Conservation (phyloP, 1,140 invertebrate genomes). For the Melitaea cinxia region DNA sequence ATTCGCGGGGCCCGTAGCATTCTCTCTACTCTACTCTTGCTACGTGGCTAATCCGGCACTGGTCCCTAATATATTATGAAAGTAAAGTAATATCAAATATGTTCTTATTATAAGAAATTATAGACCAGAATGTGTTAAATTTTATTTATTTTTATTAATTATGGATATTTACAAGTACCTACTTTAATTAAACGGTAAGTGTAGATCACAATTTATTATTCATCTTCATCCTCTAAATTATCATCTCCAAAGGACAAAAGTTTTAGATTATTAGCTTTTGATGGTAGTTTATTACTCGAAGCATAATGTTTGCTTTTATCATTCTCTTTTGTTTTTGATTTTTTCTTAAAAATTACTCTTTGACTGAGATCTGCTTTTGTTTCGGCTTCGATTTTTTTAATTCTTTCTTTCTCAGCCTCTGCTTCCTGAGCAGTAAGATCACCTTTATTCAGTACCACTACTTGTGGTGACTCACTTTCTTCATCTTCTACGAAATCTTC, state of each 20-base stretch:
- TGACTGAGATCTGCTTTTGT: constrained; percentile 67
- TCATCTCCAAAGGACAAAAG: constrained; percentile 68
- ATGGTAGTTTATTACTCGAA: constrained; percentile 24
- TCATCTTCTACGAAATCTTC: constrained; percentile 82
- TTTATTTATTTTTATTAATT: too few relatives aligned
- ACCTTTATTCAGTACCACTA: constrained; percentile 90
- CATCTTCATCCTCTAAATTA: constrained; percentile 44
- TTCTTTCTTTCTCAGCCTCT: constrained; percentile 65
- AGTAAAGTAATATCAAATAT: too few relatives aligned
- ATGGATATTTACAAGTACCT: too few relatives aligned
- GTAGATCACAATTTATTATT: not conserved
- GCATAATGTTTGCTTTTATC: constrained; percentile 32
- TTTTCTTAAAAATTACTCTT: constrained; percentile 66
- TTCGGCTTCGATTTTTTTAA: constrained; percentile 60
- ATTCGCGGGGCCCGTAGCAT: too few relatives aligned
- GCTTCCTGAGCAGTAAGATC: constrained; percentile 92
- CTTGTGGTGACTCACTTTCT: constrained; percentile 89
- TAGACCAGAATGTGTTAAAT: too few relatives aligned
- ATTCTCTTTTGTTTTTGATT: constrained; percentile 37
- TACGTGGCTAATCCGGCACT: too few relatives aligned
- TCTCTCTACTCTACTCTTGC: too few relatives aligned
- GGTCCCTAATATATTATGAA: too few relatives aligned
- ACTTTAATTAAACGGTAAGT: too few relatives aligned
- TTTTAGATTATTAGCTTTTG: constrained; percentile 48
- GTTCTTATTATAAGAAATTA: too few relatives aligned